These are phyloP conservation scores for Aleiodes alternator DNA, from an alignment of 2,888 invertebrate genomes.

Conservation along the genomic window DNA sequence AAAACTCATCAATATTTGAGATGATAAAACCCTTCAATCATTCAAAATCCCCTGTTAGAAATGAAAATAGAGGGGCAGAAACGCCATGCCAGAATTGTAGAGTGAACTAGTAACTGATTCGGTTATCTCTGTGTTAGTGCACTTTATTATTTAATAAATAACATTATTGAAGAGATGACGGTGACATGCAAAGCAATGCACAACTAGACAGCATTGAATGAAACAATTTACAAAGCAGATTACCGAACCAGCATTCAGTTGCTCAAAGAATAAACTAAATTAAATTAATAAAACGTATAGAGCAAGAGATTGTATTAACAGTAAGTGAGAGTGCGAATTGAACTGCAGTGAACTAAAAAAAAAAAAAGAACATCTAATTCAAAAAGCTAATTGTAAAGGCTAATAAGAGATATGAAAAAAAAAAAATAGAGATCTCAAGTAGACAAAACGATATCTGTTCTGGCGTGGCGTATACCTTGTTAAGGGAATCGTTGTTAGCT, in stretches of 20 bases:
- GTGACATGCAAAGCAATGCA: constrained; percentile 38
- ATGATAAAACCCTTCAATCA: constrained; percentile 18
- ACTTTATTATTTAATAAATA: constrained; percentile 7
- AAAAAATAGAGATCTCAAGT: neutral
- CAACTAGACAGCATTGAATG: constrained; percentile 27
- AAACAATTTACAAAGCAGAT: constrained; percentile 36
- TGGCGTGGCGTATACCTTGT: constrained; percentile 80
- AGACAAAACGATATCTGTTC: constrained; percentile 52
- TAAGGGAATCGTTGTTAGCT: constrained; percentile 78
- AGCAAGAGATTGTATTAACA: constrained; percentile 35
- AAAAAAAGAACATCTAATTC: constrained; percentile 5
- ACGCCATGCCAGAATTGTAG: constrained; percentile 72
- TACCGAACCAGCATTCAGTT: constrained; percentile 42
- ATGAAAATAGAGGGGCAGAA: constrained; percentile 57
- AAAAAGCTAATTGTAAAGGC: constrained; percentile 2
- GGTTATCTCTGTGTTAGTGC: constrained; percentile 59
- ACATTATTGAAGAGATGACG: constrained; percentile 4
- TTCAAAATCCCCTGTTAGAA: constrained; percentile 54
- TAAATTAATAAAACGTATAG: constrained; percentile 20
- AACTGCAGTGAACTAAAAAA: constrained; percentile 15
- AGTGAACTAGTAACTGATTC: constrained; percentile 61
- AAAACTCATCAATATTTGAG: neutral
- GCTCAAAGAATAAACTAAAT: constrained; percentile 30
- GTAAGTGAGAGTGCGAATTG: constrained; percentile 14
- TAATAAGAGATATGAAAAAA: constrained; percentile 14